Evolutionary conservation across 1,140 invertebrate genomes (phyloP), one percentile per base, ranked within the genome.

Genomic region (Caenorhabditis briggsae): DNA sequence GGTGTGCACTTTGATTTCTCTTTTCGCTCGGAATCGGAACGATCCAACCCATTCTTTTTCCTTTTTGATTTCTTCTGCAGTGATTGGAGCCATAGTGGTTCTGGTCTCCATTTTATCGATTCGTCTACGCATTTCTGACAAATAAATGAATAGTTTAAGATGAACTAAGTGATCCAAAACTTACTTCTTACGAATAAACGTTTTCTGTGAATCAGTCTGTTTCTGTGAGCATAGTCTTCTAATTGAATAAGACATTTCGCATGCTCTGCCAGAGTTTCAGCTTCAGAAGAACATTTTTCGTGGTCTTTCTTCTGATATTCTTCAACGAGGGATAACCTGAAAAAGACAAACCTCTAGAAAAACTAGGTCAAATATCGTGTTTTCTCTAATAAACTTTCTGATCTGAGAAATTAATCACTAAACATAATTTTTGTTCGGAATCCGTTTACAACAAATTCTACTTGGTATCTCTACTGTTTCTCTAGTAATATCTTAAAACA

Each of bases 231-330:
- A 18, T 78, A n/a, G 3, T 78, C 46, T 78, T 78, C 70, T n/a
- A 78, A 41, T 11, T 53, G 41, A 18, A 83, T n/a, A 2, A 87
- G 14, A 59, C 86, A 87, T 78, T 84, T 84, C 5, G 86, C 82
- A 64, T 87, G 86, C n/a, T 61, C 86, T 5, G 23, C 33, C 0
- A 87, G 84, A 12, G 86, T 84, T 61, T 84, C 85, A n/a, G 86
- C 86, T 41, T 84, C 58, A 2, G 87, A 87, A 41, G 86, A 23
- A 55, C 86, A 87, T 12, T 56, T 43, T 41, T 70, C 53, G 41
- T 87, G 86, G 6, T 20, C 70, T n/a, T 82, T 70, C 18, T 82
- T 58, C n/a, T 84, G 59, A 20, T 58, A 33, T 16, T 82, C 55
- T 82, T 70, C 50, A 11, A 87, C 65, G 11, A 61, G 56, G 7